phyloP scores from a whole-genome alignment of 2,888 invertebrate species.

The Pristionchus mayeri region DNA sequence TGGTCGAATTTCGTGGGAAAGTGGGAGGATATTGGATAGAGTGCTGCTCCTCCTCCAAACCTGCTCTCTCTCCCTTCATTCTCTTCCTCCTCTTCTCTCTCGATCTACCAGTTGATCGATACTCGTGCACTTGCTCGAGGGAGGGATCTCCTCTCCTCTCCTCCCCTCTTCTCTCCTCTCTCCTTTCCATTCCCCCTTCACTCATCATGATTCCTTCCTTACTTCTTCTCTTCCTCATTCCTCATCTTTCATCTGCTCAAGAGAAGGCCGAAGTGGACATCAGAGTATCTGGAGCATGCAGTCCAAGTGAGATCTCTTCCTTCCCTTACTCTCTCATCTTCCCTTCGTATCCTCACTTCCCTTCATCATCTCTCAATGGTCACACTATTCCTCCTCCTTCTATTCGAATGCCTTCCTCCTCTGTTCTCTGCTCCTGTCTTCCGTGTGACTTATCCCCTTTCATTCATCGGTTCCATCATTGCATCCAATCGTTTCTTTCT shows the following conservation, averaged over 20 bases:
- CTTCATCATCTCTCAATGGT: neutral
- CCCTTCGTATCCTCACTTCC: neutral
- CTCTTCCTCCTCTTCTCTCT: neutral
- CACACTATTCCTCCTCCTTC: neutral
- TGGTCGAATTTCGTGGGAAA: neutral
- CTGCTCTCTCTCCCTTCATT: neutral
- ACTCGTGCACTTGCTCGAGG: constrained; percentile 24
- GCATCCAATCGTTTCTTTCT: constrained; percentile 9
- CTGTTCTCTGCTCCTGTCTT: too few relatives aligned
- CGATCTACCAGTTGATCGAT: constrained; percentile 29
- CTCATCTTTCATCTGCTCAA: constrained; percentile 54
- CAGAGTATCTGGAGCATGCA: constrained; percentile 75
- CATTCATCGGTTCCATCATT: neutral
- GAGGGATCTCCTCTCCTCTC: constrained; percentile 32
- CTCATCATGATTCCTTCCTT: constrained; percentile 13
- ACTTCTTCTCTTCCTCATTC: constrained; percentile 13
- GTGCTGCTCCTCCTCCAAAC: constrained; percentile 9
- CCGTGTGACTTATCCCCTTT: too few relatives aligned
- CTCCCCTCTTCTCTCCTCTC: neutral
- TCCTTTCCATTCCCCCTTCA: neutral
- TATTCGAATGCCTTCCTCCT: too few relatives aligned
- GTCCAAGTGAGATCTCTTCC: constrained; percentile 67
- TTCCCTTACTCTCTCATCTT: neutral
- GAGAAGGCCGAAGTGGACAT: constrained; percentile 75
- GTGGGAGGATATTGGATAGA: neutral